Evolutionary conservation across 1,140 invertebrate genomes (phyloP).

Genomic region (Drosophila nigrodunni): DNA sequence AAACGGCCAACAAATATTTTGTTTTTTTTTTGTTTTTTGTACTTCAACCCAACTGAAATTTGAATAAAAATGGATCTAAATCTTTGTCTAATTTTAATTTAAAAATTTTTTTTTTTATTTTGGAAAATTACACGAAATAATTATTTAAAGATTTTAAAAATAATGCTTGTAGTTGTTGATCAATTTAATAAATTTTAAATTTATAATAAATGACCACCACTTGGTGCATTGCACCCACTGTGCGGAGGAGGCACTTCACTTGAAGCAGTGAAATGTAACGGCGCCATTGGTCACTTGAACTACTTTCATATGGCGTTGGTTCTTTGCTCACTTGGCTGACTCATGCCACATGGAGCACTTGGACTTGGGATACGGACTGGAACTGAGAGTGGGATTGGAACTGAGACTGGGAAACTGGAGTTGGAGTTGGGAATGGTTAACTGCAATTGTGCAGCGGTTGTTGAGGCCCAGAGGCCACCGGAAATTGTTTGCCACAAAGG

Average conservation of each 20-base stretch:
- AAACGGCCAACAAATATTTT: no score
- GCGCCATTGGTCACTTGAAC: conserved; percentile 75
- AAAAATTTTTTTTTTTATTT: no score
- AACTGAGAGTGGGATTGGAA: background rate
- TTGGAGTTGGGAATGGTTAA: background rate
- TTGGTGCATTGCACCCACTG: background rate
- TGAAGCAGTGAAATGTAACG: conserved; percentile 75
- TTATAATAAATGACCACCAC: no score
- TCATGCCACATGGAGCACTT: conserved; percentile 24
- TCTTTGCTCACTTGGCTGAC: conserved; percentile 26
- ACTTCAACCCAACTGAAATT: no score
- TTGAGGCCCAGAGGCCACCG: conserved; percentile 54
- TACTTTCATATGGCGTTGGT: conserved; percentile 59
- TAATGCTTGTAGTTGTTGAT: no score
- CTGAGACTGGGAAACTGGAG: conserved; percentile 13
- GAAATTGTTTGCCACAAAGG: conserved; percentile 64
- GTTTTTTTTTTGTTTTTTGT: no score
- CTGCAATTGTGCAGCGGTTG: conserved; percentile 53
- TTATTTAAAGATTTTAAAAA: no score
- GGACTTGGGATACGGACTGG: conserved; percentile 10
- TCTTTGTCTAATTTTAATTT: no score
- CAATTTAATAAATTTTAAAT: no score
- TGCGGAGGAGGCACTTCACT: conserved; percentile 51
- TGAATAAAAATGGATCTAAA: no score
- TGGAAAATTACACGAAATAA: no score